Percentiles rank a stretch among this genome's conserved stretches.
phyloP scores from a whole-genome alignment of 2,888 invertebrate species.

The Atherix ibis region DNA sequence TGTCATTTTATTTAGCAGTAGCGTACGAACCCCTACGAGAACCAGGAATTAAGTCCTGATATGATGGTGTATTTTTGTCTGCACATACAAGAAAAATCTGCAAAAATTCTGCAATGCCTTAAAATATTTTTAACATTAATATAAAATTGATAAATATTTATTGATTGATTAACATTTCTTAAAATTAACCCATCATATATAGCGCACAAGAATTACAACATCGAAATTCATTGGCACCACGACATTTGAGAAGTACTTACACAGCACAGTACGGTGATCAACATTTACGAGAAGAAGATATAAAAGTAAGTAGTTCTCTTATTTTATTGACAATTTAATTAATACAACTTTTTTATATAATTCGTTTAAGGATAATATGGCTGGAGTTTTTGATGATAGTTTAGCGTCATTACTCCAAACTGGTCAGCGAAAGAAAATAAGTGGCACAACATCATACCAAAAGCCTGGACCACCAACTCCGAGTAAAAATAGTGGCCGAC shows the following conservation, averaged over 20 bases:
- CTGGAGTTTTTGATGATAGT: constrained; percentile 24
- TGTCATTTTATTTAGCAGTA: no score
- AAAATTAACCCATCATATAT: no score
- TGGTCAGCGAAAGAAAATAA: constrained; percentile 35
- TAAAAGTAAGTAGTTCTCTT: constrained; percentile 38
- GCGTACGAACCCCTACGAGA: no score
- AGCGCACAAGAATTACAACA: constrained; percentile 54
- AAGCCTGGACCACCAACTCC: constrained; percentile 77
- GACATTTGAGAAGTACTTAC: constrained; percentile 72
- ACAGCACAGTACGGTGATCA: constrained; percentile 60
- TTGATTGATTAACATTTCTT: no score
- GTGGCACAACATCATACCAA: constrained; percentile 58
- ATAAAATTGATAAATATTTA: no score
- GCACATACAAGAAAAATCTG: no score
- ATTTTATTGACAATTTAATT: neutral
- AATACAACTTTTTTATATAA: constrained; percentile 5
- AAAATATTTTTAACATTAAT: no score
- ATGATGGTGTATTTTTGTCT: no score
- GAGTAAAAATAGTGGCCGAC: constrained; percentile 62
- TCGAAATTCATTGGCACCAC: constrained; percentile 68
- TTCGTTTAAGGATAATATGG: constrained; percentile 19
- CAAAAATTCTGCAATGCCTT: no score
- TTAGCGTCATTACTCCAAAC: constrained; percentile 30
- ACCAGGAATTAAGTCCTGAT: no score
- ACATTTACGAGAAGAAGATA: constrained; percentile 45